These are phyloP conservation scores for Phoeniculus purpureus DNA, from an alignment of 2,797 vertebrate species.

Conservation along the genomic window DNA sequence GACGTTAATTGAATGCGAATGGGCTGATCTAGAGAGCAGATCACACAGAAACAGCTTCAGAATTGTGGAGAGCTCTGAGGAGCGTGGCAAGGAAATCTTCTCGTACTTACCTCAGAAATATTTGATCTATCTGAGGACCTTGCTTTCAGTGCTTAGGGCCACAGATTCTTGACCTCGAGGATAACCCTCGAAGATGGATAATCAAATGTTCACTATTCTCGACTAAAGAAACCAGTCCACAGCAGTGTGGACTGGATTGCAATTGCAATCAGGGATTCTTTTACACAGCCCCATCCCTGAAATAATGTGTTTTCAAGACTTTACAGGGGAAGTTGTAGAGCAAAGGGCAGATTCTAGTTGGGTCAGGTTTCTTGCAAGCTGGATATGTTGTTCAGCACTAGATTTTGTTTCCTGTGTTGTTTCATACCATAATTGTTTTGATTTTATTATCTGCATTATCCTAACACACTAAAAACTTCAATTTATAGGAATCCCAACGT, in stretches of 20 bases:
- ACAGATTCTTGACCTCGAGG: not conserved
- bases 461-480: conserved; percentile 19
- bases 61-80: not conserved
- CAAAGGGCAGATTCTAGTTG: conserved; percentile 26
- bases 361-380: conserved; percentile 1
- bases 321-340: conserved; percentile 25
- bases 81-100: not conserved
- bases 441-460: conserved; percentile 40
- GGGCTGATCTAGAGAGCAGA: not conserved
- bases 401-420: not conserved
- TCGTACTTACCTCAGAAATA: not conserved
- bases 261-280: not conserved
- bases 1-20: not conserved
- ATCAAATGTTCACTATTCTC: not conserved
- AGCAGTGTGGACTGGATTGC: not conserved
- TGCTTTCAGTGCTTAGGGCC: not conserved
- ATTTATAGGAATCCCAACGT: not conserved
- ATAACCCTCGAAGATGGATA: not conserved
- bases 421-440: conserved; percentile 20
- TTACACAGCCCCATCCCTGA: not conserved
- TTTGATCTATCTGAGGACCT: not conserved
- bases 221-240: not conserved
- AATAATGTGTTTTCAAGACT: conserved; percentile 33
- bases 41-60: not conserved
- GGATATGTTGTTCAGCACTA: not conserved